Evolutionary conservation across 2,113 vertebrate species (phyloP).

Genomic region (Rattus rattus): DNA sequence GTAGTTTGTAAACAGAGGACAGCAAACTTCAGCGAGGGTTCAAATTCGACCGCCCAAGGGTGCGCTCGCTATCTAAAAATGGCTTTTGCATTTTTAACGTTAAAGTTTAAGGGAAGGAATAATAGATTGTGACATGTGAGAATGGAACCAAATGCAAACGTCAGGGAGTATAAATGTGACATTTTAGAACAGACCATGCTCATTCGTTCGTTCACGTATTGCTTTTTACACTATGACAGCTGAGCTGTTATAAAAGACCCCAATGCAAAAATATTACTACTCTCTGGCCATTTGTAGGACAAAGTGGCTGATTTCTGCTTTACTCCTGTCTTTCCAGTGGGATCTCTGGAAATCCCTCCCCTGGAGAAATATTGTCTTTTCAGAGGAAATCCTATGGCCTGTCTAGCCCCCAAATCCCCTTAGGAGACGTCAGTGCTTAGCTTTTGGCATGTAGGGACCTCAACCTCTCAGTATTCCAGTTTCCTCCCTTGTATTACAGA

Average conservation of each 20-base stretch:
- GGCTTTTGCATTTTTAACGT: neutral
- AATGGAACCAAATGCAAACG: neutral
- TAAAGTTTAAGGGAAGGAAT: constrained; percentile 28
- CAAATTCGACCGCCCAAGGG: neutral
- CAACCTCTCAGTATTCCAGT: neutral
- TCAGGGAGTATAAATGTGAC: neutral
- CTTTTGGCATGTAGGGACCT: neutral
- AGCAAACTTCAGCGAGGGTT: neutral
- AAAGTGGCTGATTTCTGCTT: neutral
- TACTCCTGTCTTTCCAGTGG: neutral
- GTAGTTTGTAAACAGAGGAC: constrained; percentile 11
- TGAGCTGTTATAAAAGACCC: neutral
- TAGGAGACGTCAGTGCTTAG: neutral
- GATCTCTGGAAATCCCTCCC: neutral
- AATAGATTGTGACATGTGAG: neutral
- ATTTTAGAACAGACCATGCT: neutral
- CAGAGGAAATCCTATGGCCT: neutral
- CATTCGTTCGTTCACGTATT: neutral
- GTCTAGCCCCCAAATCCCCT: neutral
- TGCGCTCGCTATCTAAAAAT: neutral
- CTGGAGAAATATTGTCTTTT: neutral
- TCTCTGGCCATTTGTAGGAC: neutral
- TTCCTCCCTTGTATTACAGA: neutral
- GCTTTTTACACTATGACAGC: neutral
- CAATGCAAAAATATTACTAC: neutral